Conservation (phyloP, 2,888 invertebrate genomes). For the Atethmia centrago region DNA sequence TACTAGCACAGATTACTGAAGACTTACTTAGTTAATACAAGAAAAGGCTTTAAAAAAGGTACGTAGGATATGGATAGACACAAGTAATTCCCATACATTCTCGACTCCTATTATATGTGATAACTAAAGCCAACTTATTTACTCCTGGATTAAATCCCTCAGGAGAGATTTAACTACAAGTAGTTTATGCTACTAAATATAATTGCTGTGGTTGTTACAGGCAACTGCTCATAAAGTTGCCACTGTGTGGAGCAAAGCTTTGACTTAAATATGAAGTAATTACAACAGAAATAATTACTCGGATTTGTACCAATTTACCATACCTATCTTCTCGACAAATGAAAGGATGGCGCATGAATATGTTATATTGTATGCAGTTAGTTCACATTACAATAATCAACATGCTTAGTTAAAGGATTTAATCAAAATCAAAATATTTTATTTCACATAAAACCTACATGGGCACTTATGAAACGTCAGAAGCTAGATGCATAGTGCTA, state of each 20-base stretch:
- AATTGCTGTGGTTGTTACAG: constrained; percentile 36
- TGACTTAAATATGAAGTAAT: constrained; percentile 32
- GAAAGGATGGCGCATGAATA: background rate
- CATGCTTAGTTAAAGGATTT: background rate
- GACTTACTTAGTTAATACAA: constrained; percentile 17
- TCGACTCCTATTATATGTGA: background rate
- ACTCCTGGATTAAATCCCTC: constrained; percentile 41
- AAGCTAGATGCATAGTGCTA: no score
- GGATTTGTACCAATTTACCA: constrained; percentile 9
- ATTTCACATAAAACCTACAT: no score
- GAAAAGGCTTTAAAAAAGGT: background rate
- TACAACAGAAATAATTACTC: constrained; percentile 27
- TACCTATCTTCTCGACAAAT: background rate
- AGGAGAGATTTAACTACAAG: constrained; percentile 42
- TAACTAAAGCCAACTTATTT: constrained; percentile 45
- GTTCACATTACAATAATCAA: background rate
- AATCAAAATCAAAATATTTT: no score
- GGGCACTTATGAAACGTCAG: no score
- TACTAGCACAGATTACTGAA: constrained; percentile 6
- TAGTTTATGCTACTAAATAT: constrained; percentile 48
- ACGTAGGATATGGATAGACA: background rate
- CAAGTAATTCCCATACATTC: constrained; percentile 9
- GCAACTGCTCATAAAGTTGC: constrained; percentile 38
- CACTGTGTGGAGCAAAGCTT: constrained; percentile 17
- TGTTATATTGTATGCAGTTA: background rate